Base-by-base conservation (phyloP, 2,888 invertebrate genomes). In the Campoplex nolae region DNA sequence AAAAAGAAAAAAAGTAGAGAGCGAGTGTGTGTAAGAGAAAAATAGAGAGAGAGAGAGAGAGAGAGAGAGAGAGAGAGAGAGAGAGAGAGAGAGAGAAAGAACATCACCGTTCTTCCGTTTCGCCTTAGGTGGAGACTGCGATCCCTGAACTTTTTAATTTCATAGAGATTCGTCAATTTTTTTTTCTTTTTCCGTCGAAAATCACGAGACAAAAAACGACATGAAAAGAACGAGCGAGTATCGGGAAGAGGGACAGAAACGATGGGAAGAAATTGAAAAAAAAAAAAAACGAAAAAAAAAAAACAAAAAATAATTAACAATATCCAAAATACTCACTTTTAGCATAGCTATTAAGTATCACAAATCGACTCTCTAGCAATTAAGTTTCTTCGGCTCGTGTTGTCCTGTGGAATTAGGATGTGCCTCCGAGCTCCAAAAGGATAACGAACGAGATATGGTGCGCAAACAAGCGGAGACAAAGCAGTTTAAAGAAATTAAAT, bases 291-390 rank as follows among this genome's bases (percentile, higher is more conserved):
- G 3, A 38, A 38, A 38, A 38, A 3, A 38, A 38, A 38, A 3
- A 28, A 38, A 62, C 67, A 38, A 38, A 74, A 68, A 54, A 56
- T 8, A 32, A 6, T 71, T 1, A 28, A 80, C 79, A 84, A 79
- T 73, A 74, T 88, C 83, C 65, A 85, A 88, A 23, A 88, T 88
- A 88, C 88, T 88, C 88, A 88, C 86, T 56, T 28, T 23, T 86
- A 88, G 83, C 83, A 38, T 84, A 82, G 81, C 42, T 83, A 58
- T 74, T 76, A 77, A 23, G 65, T 80, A 85, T 84, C 82, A 83
- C 81, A 42, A 54, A 54, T 76, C 67, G 84, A 87, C 83, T 87
- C 87, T 83, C 71, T 85, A 85, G 87, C 13, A 56, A 79, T 45
- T 83, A 84, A 84, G 75, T 82, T 75, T 62, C 32, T 48, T 84